These are phyloP conservation scores for Poecile montanus DNA, from an alignment of 2,797 vertebrate species.

Conservation along the genomic window DNA sequence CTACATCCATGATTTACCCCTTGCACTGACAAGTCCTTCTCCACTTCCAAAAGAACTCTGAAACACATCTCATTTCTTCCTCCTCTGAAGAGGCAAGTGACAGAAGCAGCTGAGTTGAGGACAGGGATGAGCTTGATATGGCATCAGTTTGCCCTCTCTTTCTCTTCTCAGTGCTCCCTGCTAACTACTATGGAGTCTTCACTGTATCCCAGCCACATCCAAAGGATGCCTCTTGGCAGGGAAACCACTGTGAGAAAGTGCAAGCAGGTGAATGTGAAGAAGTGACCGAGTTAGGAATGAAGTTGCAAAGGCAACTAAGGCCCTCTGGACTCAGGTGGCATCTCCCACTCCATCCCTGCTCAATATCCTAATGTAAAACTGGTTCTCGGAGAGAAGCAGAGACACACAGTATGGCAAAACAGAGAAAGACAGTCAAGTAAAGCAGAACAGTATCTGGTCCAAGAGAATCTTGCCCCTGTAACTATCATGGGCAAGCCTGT, in stretches of 20 bases:
- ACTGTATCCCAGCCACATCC: not conserved
- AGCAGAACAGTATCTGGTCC: not conserved
- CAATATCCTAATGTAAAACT: not conserved
- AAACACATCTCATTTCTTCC: not conserved
- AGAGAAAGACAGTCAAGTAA: not conserved
- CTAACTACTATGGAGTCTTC: not conserved
- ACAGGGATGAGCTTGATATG: rapidly evolving
- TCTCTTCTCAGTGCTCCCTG: not conserved
- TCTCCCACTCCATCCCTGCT: not conserved
- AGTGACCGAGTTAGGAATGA: not conserved
- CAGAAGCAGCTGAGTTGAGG: not conserved
- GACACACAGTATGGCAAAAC: not conserved
- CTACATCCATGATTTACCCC: not conserved
- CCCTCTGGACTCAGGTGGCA: not conserved
- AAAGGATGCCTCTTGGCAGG: not conserved
- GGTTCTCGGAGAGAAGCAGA: not conserved
- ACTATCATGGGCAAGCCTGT: not conserved
- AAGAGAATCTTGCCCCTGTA: not conserved
- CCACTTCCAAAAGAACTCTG: not conserved
- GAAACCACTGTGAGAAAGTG: not conserved
- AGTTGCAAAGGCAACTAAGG: not conserved
- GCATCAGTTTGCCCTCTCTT: not conserved
- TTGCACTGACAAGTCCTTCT: not conserved
- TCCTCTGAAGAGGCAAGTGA: not conserved
- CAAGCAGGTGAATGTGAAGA: not conserved